Percentiles rank a stretch among this genome's conserved stretches.
Evolutionary conservation across 2,113 vertebrate genomes (phyloP).

Genomic region (Otolemur garnettii): DNA sequence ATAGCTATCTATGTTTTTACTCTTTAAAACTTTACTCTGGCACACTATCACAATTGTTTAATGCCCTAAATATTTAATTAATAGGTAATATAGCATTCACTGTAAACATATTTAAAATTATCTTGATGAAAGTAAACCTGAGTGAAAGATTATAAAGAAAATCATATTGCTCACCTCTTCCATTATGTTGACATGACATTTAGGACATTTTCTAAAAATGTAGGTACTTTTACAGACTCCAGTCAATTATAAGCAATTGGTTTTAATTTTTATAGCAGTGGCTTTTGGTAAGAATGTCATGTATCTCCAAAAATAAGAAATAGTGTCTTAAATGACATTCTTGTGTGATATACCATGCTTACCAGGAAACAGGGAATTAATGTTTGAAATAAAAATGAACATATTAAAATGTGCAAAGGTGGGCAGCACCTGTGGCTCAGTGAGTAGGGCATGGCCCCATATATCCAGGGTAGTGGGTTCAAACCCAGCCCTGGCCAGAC

Average conservation of each 20-base stretch:
- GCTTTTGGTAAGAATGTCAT: slow-evolving; percentile 15
- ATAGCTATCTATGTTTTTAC: background rate
- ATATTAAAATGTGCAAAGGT: slow-evolving; percentile 33
- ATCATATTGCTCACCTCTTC: background rate
- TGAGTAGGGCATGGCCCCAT: no score
- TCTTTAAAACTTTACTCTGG: background rate
- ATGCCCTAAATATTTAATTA: slow-evolving; percentile 1
- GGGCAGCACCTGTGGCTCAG: no score
- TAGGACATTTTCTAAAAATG: slow-evolving; percentile 9
- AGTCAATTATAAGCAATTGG: slow-evolving; percentile 20
- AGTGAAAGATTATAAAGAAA: slow-evolving; percentile 24
- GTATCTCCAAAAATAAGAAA: slow-evolving; percentile 64
- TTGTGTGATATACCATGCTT: slow-evolving; percentile 23
- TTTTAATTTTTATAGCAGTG: slow-evolving; percentile 40
- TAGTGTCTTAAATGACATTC: slow-evolving; percentile 34
- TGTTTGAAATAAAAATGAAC: slow-evolving; percentile 44
- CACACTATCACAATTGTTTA: background rate
- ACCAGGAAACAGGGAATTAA: slow-evolving; percentile 16
- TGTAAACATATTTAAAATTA: slow-evolving; percentile 8
- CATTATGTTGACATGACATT: slow-evolving; percentile 20
- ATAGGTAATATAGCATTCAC: background rate
- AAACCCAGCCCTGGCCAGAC: no score
- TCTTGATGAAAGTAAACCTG: slow-evolving; percentile 40
- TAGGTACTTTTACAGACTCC: slow-evolving; percentile 13
- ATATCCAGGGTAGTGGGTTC: no score